These are phyloP conservation scores for Sesamia nonagrioides DNA, from an alignment of 1,140 invertebrate genomes.

Conservation along the genomic window DNA sequence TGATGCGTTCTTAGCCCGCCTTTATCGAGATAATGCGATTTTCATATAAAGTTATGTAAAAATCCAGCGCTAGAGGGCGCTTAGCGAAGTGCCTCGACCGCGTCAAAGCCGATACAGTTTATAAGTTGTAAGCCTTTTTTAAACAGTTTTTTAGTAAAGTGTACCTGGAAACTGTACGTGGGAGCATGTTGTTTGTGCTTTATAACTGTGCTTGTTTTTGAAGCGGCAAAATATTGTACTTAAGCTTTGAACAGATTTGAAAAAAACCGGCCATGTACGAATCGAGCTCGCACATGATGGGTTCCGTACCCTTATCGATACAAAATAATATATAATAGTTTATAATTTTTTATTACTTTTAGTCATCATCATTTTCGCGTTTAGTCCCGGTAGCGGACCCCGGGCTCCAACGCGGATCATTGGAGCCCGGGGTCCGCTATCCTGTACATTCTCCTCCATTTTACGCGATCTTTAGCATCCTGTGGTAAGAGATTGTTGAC, in stretches of 20 bases:
- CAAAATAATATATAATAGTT: no score
- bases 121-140: constrained; percentile 33
- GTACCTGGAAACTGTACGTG: background rate
- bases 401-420: no score
- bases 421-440: no score
- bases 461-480: no score
- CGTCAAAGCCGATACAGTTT: constrained; percentile 43
- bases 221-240: background rate
- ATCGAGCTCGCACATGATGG: no score
- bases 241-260: background rate
- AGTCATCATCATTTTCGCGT: no score
- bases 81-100: constrained; percentile 38
- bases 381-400: no score
- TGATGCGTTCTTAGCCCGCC: constrained; percentile 7
- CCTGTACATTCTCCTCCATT: no score
- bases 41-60: constrained; percentile 72
- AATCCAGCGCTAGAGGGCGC: constrained; percentile 55
- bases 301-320: no score
- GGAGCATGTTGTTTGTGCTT: background rate
- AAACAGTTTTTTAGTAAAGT: constrained; percentile 23
- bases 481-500: no score
- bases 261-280: background rate
- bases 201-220: background rate
- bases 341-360: no score
- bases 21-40: constrained; percentile 60